phyloP scores from a whole-genome alignment of 2,888 invertebrate species.

The Rotaria socialis region DNA sequence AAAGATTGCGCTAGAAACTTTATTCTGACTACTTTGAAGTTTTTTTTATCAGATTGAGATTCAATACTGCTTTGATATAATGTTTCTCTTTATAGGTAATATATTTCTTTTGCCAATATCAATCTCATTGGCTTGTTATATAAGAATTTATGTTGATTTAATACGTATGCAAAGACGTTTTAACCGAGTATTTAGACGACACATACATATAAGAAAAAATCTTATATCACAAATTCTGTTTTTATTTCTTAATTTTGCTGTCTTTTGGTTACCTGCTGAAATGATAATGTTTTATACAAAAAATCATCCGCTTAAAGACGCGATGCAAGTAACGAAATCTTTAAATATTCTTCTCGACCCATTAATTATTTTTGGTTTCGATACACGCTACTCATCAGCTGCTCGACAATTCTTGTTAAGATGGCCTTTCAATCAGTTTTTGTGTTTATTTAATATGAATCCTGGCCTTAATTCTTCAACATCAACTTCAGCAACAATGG shows the following conservation, averaged over 20 bases:
- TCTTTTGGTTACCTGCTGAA: slow-evolving; percentile 31
- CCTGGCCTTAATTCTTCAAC: neutral
- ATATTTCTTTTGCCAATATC: slow-evolving; percentile 1
- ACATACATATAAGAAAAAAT: slow-evolving; percentile 26
- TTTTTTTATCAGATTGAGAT: too few species aligned
- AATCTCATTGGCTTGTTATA: slow-evolving; percentile 1
- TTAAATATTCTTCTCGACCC: slow-evolving; percentile 21
- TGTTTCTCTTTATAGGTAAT: neutral
- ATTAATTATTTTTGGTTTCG: slow-evolving; percentile 7
- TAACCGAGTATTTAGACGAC: slow-evolving; percentile 19
- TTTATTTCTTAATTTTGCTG: slow-evolving; percentile 31
- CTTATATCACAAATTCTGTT: slow-evolving; percentile 15
- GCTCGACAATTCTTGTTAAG: neutral
- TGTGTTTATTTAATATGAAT: neutral
- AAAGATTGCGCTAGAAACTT: too few species aligned
- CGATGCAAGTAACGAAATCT: slow-evolving; percentile 26
- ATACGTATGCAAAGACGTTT: slow-evolving; percentile 28
- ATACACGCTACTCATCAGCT: neutral
- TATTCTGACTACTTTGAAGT: too few species aligned
- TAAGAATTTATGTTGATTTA: neutral
- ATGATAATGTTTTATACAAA: neutral
- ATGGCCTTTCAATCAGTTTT: neutral
- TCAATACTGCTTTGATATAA: neutral
- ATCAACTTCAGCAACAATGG: neutral
- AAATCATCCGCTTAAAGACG: neutral